Conservation (phyloP, 37 sponge, comb jelly and placozoan genomes). For the Petrosia ficiformis region DNA sequence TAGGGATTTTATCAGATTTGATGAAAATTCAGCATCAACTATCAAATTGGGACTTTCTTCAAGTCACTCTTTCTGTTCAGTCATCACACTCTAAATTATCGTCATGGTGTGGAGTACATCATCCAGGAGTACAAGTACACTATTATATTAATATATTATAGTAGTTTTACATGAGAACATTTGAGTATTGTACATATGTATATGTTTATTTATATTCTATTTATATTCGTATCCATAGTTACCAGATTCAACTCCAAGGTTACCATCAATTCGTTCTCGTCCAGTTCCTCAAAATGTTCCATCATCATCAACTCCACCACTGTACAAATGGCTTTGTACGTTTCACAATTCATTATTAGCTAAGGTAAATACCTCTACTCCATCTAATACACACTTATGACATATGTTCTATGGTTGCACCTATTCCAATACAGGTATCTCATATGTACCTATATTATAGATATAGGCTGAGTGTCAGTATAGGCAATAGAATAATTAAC, state of each 20-base stretch:
- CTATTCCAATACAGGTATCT: too few species aligned
- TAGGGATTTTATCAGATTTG: slow-evolving; percentile 24
- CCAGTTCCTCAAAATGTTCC: slow-evolving; percentile 5
- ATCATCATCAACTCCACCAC: slow-evolving; percentile 22
- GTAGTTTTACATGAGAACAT: not conserved
- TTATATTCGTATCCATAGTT: not conserved
- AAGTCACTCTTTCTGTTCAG: slow-evolving; percentile 42
- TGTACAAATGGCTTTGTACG: slow-evolving; percentile 60
- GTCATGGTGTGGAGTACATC: slow-evolving; percentile 26
- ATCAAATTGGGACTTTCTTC: slow-evolving; percentile 64
- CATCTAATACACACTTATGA: too few species aligned
- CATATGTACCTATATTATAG: too few species aligned
- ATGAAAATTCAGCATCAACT: slow-evolving; percentile 35
- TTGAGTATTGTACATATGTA: not conserved
- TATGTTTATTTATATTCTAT: not conserved
- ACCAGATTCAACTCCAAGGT: slow-evolving; percentile 9
- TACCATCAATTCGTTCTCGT: not conserved
- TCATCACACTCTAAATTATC: slow-evolving; percentile 25
- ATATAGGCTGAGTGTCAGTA: too few species aligned
- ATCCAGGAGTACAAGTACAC: slow-evolving; percentile 22
- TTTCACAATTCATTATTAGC: slow-evolving; percentile 41
- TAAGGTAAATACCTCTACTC: too few species aligned
- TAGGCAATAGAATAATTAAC: too few species aligned
- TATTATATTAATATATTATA: not conserved
- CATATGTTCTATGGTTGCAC: too few species aligned